Evolutionary conservation across 2,113 vertebrate genomes (phyloP), one percentile per base, ranked within the genome.

Genomic region (Urocolius indicus): DNA sequence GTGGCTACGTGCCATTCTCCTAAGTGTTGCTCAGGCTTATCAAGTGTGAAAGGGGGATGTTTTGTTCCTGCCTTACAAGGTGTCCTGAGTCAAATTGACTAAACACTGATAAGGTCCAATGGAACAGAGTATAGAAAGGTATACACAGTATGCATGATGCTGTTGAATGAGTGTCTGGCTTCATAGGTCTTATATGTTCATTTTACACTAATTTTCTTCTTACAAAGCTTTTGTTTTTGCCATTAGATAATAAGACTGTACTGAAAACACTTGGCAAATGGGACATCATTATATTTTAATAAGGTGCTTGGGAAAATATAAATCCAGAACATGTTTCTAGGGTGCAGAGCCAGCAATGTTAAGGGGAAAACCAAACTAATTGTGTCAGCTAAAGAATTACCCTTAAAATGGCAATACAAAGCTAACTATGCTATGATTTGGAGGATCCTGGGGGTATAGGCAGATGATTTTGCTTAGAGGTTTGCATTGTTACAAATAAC

Each of bases 171-270:
- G 7, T 29, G 17, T 45, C 48, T 62, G 51, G 10, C 67, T 74
- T 46, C 1, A 0, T 5, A 17, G 17, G 13, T 49, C 65, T 61
- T 34, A 2, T 6, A 1, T 20, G 14, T 41, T 16, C 16, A 9
- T 83, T 58, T 88, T 38, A 34, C 20, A 27, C 7, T 13, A 23
- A 11, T 43, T 79, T 83, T 69, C 27, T 36, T 68, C 6, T 69
- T 48, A 73, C 10, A 48, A 45, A 57, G 24, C 15, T 73, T 66
- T 62, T 66, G 12, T 52, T 69, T 89, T 24, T 79, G 57, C n/a
- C 76, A 9, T 34, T 22, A 29, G 29, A 22, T 6, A 36, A 4
- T 7, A 49, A 71, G 45, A 17, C 41, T 68, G 59, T 8, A 17
- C 15, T 29, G 38, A 61, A 69, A 90, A 34, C 30, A 30, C 6